Percentiles rank a stretch among this genome's conserved stretches.
phyloP scores from a whole-genome alignment of 1,140 invertebrate species.

The Parapsyche elsis region DNA sequence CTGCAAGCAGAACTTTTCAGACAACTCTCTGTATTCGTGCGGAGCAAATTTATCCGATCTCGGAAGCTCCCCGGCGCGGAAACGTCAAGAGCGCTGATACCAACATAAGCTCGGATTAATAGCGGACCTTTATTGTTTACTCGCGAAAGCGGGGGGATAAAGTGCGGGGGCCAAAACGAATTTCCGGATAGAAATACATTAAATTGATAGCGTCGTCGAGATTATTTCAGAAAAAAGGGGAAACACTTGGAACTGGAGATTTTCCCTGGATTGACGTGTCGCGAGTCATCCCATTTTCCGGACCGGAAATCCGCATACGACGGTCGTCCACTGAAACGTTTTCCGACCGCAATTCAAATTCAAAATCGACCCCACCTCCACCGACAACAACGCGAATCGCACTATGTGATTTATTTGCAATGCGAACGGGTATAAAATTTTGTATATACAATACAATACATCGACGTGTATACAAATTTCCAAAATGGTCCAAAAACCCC shows the following conservation, averaged over 20 bases:
- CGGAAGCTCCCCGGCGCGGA: constrained; percentile 33
- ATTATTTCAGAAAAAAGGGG: neutral
- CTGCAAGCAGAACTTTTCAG: neutral
- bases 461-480: too few species aligned
- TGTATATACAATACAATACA: too few species aligned
- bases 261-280: constrained; percentile 4
- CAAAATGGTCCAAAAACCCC: neutral
- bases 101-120: constrained; percentile 36
- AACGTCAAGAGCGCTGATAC: constrained; percentile 43
- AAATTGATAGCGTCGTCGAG: constrained; percentile 17
- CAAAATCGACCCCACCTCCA: neutral
- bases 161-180: neutral
- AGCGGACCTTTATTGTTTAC: constrained; percentile 40
- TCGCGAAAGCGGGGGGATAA: neutral
- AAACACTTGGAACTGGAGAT: neutral
- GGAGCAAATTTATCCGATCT: constrained; percentile 25
- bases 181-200: constrained; percentile 8
- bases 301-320: constrained; percentile 22
- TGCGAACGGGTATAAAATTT: too few species aligned
- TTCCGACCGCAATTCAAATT: constrained; percentile 29
- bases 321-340: neutral
- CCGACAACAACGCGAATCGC: neutral
- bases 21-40: neutral
- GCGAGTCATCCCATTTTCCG: constrained; percentile 13
- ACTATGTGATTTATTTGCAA: too few species aligned